Conservation (phyloP, 2,113 vertebrate genomes). For the Salvelinus alpinus region DNA sequence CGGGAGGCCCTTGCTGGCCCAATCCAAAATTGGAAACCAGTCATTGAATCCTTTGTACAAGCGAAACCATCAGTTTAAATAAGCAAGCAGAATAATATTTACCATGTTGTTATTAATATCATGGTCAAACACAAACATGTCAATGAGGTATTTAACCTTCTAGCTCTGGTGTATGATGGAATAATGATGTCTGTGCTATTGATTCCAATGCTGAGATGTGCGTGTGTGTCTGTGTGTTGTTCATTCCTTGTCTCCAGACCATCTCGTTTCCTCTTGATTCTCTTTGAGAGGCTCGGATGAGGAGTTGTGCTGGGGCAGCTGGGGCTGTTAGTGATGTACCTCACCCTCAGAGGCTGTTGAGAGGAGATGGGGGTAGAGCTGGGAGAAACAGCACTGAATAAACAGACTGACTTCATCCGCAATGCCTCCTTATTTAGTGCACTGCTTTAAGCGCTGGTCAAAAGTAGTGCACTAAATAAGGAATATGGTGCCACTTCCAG, state of each 20-base stretch:
- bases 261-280: slow-evolving; percentile 86
- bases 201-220: background rate
- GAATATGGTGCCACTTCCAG: too few species aligned
- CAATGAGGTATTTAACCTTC: too few species aligned
- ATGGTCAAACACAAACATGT: background rate
- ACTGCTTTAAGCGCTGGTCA: too few species aligned
- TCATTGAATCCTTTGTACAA: slow-evolving; percentile 6
- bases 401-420: background rate
- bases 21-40: slow-evolving; percentile 13
- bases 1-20: slow-evolving; percentile 9
- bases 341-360: slow-evolving; percentile 86
- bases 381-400: background rate
- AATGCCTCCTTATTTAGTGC: too few species aligned
- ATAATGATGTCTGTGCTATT: background rate
- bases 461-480: too few species aligned
- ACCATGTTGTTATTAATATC: too few species aligned
- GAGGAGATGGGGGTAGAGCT: background rate
- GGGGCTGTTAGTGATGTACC: slow-evolving; percentile 89
- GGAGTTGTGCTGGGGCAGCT: slow-evolving; percentile 88
- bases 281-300: slow-evolving; percentile 86
- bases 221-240: background rate
- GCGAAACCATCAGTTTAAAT: slow-evolving; percentile 5
- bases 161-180: background rate
- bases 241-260: slow-evolving; percentile 75
- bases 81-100: too few species aligned